Percentiles rank a stretch among this genome's conserved stretches.
phyloP scores from a whole-genome alignment of 2,113 vertebrate species.

The Bufo gargarizans region DNA sequence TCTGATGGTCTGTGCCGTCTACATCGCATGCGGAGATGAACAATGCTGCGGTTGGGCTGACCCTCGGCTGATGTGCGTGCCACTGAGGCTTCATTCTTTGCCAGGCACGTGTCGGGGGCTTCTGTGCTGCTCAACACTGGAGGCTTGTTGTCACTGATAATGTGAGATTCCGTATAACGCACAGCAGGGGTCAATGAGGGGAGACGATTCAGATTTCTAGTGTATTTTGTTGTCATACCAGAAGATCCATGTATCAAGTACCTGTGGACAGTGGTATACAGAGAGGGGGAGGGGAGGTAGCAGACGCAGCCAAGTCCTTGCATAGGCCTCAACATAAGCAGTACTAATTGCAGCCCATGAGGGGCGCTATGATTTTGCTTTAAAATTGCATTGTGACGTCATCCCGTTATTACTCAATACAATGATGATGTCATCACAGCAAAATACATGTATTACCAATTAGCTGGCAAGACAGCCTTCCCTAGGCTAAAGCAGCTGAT shows the following conservation, averaged over 20 bases:
- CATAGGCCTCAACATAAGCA: background rate
- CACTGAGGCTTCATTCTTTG: slow-evolving; percentile 18
- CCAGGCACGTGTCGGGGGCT: background rate
- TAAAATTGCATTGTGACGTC: no score
- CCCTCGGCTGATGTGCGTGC: slow-evolving; percentile 15
- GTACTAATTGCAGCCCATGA: no score
- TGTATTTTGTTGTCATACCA: background rate
- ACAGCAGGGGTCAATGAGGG: background rate
- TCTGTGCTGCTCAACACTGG: background rate
- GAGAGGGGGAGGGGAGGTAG: no score
- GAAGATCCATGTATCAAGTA: background rate
- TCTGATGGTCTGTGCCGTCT: background rate
- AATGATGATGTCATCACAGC: no score
- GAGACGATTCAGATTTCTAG: background rate
- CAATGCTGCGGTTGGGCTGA: background rate
- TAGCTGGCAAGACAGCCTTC: no score
- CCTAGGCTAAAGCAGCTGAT: no score
- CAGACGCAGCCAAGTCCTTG: no score
- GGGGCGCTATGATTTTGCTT: no score
- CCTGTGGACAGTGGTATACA: background rate
- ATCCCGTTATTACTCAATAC: no score
- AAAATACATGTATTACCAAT: no score
- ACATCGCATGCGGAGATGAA: slow-evolving; percentile 3
- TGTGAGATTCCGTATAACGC: background rate
- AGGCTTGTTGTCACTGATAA: background rate